Base-by-base conservation (phyloP, 2,888 invertebrate species). In the Ectropis crepuscularia region DNA sequence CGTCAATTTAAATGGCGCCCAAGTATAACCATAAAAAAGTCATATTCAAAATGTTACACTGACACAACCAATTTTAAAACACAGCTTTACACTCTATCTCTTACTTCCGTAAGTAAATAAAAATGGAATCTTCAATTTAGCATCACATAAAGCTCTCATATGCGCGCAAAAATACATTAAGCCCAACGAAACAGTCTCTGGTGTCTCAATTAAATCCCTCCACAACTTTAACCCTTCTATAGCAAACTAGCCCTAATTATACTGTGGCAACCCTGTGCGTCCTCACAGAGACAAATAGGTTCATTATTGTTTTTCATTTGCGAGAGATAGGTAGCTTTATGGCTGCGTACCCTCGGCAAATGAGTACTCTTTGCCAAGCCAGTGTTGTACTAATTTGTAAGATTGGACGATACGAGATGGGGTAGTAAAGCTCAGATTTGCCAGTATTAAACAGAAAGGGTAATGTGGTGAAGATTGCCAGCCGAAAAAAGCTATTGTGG, bases 221-320 rank as follows among this genome's bases (percentile, higher is more conserved):
- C 47, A 63, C 59, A 63, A 61, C 51, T 65, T 68, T 53, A 59
- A 61, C 60, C 58, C 59, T 67, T 61, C 42, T 53, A 62, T 61
- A 63, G 63, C 61, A 68, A 69, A 67, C 63, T 66, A 58, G 61
- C 57, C 63, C 65, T 74, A 70, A 73, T 72, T 70, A 69, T 63
- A 58, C 58, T 65, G 69, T 65, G 68, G 72, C 61, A 67, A 60
- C 63, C 69, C 68, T 61, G 54, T 39, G 42, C 41, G 45, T 50
- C 62, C 68, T 69, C 70, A 62, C 53, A 63, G 69, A 74, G 79
- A 82, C 76, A 80, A 81, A 83, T 80, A 67, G 77, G 64, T 75
- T 79, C 85, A 80, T 85, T 82, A 82, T 77, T 80, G 81, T 85
- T 81, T 81, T 82, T 81, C 82, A 82, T 84, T 83, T 80, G 79